Conservation (phyloP, 2,888 invertebrate species). For the Philereme transversata region DNA sequence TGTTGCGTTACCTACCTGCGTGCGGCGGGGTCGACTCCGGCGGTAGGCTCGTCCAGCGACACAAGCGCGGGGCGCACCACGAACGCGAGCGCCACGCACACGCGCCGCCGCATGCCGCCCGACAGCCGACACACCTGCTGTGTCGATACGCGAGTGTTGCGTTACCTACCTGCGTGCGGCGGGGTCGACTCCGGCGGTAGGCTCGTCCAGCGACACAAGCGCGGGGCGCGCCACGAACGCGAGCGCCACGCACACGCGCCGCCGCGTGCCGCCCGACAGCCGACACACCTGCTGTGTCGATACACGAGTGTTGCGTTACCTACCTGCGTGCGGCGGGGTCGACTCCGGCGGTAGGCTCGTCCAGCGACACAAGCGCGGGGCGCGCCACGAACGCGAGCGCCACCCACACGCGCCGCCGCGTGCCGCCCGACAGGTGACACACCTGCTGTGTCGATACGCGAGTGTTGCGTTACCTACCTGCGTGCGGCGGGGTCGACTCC, state of each 20-base stretch:
- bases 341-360: constrained; percentile 94
- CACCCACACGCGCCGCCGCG: no score
- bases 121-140: no score
- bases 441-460: neutral
- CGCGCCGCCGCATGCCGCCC: no score
- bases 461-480: constrained; percentile 62
- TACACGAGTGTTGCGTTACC: neutral
- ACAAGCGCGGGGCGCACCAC: constrained; percentile 85
- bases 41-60: constrained; percentile 93
- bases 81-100: no score
- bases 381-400: constrained; percentile 67
- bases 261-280: no score
- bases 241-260: no score
- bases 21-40: constrained; percentile 94
- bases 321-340: constrained; percentile 92
- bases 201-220: constrained; percentile 89
- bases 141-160: neutral
- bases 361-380: constrained; percentile 86
- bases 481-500: constrained; percentile 94
- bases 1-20: constrained; percentile 76
- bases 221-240: constrained; percentile 82
- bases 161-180: constrained; percentile 87
- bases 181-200: constrained; percentile 94
- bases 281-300: no score
- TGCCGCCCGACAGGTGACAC: no score